Percentiles rank a stretch among this genome's conserved stretches.
Conservation (phyloP, 2,113 vertebrate species). For the Isichthys henryi region DNA sequence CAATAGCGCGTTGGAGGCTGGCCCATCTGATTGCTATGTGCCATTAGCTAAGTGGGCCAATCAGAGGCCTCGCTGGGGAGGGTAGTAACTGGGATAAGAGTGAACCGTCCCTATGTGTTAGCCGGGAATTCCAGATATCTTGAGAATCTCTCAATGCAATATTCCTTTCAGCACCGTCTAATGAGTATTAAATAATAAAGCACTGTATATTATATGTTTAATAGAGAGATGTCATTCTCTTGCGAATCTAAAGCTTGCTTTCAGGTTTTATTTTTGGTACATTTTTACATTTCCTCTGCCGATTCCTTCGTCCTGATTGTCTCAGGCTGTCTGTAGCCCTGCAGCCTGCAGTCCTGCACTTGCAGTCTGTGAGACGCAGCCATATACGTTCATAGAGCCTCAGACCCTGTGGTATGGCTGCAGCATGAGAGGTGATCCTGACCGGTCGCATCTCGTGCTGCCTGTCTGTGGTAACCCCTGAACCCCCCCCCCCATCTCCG, state of each 20-base stretch:
- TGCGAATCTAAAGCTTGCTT: neutral
- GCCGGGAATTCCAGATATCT: neutral
- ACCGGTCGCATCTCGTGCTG: neutral
- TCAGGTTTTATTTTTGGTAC: neutral
- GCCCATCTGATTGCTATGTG: conserved; percentile 66
- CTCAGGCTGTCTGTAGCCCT: neutral
- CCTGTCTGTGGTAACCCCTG: neutral
- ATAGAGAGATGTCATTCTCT: neutral
- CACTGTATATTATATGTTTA: neutral
- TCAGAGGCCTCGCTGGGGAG: conserved; percentile 37
- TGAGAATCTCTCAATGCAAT: neutral
- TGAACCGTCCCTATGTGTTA: neutral
- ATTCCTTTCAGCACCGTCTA: neutral
- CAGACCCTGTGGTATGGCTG: neutral
- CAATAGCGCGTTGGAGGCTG: conserved; percentile 63
- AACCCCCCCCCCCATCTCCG: conserved; percentile 8
- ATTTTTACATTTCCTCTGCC: neutral
- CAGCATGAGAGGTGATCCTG: neutral
- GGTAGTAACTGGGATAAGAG: conserved; percentile 9
- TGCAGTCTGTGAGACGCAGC: neutral
- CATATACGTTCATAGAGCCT: neutral
- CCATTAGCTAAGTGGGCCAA: conserved; percentile 47
- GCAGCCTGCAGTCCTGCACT: neutral
- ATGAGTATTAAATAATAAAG: neutral
- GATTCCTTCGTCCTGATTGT: neutral